Percentiles rank a stretch among this genome's conserved stretches.
phyloP scores from a whole-genome alignment of 1,140 invertebrate species.

The Drosophila novamexicana region DNA sequence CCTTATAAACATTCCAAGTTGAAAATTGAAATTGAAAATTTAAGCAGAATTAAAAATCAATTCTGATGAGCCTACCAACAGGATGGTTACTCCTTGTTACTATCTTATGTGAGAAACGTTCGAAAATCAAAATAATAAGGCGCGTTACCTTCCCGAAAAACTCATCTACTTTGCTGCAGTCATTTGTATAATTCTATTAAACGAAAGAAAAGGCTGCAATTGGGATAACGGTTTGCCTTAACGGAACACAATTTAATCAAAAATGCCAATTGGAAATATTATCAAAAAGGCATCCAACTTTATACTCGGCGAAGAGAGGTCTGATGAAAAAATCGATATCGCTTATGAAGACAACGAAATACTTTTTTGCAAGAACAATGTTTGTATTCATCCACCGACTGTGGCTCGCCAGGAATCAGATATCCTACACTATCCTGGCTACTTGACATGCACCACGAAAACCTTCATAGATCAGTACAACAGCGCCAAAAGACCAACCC shows the following conservation, averaged over 20 bases:
- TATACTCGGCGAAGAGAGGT: conserved; percentile 88
- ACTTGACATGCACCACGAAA: conserved; percentile 93
- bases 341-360: conserved; percentile 92
- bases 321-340: conserved; percentile 86
- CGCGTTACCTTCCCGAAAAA: conserved; percentile 3
- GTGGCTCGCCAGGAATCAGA: conserved; percentile 91
- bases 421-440: conserved; percentile 95
- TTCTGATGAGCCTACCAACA: background rate
- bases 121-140: conserved; percentile 4
- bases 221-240: background rate
- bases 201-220: conserved; percentile 21
- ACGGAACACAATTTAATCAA: conserved; percentile 35
- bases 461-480: conserved; percentile 90
- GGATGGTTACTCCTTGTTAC: conserved; percentile 2
- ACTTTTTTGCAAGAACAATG: conserved; percentile 96
- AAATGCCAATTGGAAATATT: conserved; percentile 91
- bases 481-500: conserved; percentile 89
- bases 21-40: conserved; percentile 7
- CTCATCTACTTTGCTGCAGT: conserved; percentile 5
- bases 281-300: conserved; percentile 91
- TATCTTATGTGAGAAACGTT: conserved; percentile 12
- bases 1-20: conserved; percentile 12
- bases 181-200: conserved; percentile 6
- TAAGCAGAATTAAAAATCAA: background rate
- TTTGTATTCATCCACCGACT: conserved; percentile 96